Conservation (phyloP, 92 coral and sea anemone species). For the Siderastrea radians region DNA sequence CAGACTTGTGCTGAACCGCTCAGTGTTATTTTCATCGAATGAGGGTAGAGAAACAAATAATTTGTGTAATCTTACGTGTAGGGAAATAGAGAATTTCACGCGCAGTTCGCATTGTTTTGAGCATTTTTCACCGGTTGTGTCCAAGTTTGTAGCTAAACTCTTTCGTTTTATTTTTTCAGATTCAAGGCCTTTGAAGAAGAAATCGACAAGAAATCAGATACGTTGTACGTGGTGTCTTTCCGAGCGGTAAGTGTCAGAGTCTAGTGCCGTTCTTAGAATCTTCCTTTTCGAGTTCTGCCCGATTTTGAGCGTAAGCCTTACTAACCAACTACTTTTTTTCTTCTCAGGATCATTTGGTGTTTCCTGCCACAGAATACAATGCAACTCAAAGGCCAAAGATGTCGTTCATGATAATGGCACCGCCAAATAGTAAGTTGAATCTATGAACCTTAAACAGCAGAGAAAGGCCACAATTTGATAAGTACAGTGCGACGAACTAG, state of each 20-base stretch:
- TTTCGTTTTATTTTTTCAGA: conserved; percentile 20
- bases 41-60: too few relatives aligned
- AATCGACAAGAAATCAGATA: conserved; percentile 86
- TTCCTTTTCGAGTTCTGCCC: too few relatives aligned
- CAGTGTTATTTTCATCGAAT: too few relatives aligned
- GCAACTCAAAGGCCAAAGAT: conserved; percentile 91
- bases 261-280: too few relatives aligned
- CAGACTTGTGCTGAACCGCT: too few relatives aligned
- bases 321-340: not conserved
- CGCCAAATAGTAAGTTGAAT: conserved; percentile 84
- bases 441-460: not conserved
- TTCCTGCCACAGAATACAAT: conserved; percentile 92
- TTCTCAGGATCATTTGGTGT: conserved; percentile 85
- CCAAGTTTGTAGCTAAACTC: not conserved
- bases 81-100: too few relatives aligned
- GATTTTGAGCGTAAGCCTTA: not conserved
- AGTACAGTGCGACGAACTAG: too few relatives aligned
- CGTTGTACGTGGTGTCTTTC: conserved; percentile 91
- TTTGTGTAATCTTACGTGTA: too few relatives aligned
- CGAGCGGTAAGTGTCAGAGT: conserved; percentile 73
- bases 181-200: conserved; percentile 88
- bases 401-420: conserved; percentile 96
- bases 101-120: not conserved
- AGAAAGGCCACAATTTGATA: too few relatives aligned
- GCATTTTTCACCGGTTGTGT: not conserved